Conservation (phyloP, 2,797 vertebrate genomes). For the Rhinophrynus dorsalis region DNA sequence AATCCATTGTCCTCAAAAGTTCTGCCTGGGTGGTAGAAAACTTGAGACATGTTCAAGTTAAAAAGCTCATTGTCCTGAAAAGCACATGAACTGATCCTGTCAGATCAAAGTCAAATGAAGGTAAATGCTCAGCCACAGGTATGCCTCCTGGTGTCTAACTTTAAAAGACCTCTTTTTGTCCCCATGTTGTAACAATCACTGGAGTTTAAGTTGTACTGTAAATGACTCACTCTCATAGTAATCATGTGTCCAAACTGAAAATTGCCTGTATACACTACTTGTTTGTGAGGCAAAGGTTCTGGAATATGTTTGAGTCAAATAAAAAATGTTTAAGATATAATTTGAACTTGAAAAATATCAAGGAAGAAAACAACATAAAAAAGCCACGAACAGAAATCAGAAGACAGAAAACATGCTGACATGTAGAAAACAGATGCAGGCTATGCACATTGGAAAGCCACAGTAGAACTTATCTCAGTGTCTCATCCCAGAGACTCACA, state of each 20-base stretch:
- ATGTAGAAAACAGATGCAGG: conserved; percentile 2
- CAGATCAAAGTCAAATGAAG: conserved; percentile 28
- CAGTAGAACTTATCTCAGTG: neutral
- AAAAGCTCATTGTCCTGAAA: neutral
- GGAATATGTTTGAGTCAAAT: neutral
- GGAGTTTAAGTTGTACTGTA: neutral
- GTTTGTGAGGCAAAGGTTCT: neutral
- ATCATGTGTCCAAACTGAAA: neutral
- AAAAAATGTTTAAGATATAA: neutral
- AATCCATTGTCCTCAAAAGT: conserved; percentile 30
- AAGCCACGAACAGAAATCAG: neutral
- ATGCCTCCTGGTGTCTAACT: neutral
- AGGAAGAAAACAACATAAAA: conserved; percentile 12
- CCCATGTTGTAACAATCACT: neutral
- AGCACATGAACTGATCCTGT: conserved; percentile 18
- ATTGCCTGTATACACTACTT: neutral
- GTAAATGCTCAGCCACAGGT: conserved; percentile 14
- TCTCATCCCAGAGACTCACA: conserved; percentile 13
- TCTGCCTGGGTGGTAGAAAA: conserved; percentile 4
- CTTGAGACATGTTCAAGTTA: neutral
- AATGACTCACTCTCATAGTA: neutral
- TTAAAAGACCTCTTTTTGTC: neutral
- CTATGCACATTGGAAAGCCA: neutral
- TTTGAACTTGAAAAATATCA: neutral
- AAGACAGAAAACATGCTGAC: conserved; percentile 1